Evolutionary conservation across 2,888 invertebrate species (phyloP).

Genomic region (Mythimna ferrago): DNA sequence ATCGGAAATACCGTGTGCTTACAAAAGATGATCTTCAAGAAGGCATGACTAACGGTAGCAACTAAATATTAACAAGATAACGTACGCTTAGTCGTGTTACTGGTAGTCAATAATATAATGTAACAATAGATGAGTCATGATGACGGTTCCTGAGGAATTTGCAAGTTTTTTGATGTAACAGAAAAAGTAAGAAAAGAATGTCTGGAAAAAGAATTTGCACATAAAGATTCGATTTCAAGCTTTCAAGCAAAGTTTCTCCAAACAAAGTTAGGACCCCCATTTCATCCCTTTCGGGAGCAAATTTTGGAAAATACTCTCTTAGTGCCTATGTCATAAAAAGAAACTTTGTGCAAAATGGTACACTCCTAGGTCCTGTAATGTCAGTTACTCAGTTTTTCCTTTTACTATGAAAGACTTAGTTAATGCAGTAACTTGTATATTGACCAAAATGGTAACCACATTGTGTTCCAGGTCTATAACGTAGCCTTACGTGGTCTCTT

Average conservation of each 20-base stretch:
- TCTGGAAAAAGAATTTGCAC: background rate
- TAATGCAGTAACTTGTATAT: background rate
- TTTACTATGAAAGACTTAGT: background rate
- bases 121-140: slow-evolving; percentile 55
- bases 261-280: too few species aligned
- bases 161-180: background rate
- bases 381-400: too few species aligned
- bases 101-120: slow-evolving; percentile 44
- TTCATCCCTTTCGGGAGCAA: too few species aligned
- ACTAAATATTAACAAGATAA: slow-evolving; percentile 45
- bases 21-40: slow-evolving; percentile 12
- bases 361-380: too few species aligned
- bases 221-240: background rate
- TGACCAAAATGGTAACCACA: background rate
- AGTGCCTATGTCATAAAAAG: too few species aligned
- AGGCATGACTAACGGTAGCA: slow-evolving; percentile 36
- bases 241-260: background rate
- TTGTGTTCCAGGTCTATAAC: background rate
- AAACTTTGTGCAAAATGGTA: too few species aligned
- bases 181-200: background rate
- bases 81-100: slow-evolving; percentile 35
- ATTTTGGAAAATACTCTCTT: too few species aligned
- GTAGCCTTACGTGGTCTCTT: background rate
- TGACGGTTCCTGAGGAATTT: slow-evolving; percentile 11
- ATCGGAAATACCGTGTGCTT: slow-evolving; percentile 15